These are phyloP conservation scores for Nebria brevicollis DNA, from an alignment of 2,888 invertebrate species.

Conservation along the genomic window DNA sequence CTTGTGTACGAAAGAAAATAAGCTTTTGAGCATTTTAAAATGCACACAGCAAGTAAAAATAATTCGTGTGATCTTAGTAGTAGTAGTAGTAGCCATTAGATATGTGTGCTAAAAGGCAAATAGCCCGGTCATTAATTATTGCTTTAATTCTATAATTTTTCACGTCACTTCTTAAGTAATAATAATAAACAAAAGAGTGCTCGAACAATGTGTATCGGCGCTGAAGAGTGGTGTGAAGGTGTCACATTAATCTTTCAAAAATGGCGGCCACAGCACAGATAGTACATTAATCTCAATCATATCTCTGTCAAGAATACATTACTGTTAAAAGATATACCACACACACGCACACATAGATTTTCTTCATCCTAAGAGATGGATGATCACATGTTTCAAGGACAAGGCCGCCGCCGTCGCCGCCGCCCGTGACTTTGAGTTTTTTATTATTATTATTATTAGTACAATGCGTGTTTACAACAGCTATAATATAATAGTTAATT, in stretches of 20 bases:
- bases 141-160: background rate
- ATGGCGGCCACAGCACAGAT: slow-evolving; percentile 20
- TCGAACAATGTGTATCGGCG: slow-evolving; percentile 8
- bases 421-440: slow-evolving; percentile 12
- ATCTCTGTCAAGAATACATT: slow-evolving; percentile 47
- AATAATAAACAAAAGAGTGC: background rate
- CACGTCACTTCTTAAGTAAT: background rate
- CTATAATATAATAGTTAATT: slow-evolving; percentile 33
- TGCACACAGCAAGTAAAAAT: no score
- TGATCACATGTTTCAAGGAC: slow-evolving; percentile 33
- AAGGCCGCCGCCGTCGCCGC: slow-evolving; percentile 8
- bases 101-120: no score
- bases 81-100: no score
- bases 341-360: slow-evolving; percentile 13
- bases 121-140: background rate
- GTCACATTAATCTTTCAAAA: slow-evolving; percentile 38
- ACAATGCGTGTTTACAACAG: slow-evolving; percentile 39
- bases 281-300: slow-evolving; percentile 46
- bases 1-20: no score
- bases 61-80: no score
- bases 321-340: slow-evolving; percentile 24
- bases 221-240: background rate
- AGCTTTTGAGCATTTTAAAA: no score
- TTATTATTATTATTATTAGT: slow-evolving; percentile 24
- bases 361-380: slow-evolving; percentile 20